Base-by-base conservation (phyloP, 2,113 vertebrate species). In the Mobula birostris region DNA sequence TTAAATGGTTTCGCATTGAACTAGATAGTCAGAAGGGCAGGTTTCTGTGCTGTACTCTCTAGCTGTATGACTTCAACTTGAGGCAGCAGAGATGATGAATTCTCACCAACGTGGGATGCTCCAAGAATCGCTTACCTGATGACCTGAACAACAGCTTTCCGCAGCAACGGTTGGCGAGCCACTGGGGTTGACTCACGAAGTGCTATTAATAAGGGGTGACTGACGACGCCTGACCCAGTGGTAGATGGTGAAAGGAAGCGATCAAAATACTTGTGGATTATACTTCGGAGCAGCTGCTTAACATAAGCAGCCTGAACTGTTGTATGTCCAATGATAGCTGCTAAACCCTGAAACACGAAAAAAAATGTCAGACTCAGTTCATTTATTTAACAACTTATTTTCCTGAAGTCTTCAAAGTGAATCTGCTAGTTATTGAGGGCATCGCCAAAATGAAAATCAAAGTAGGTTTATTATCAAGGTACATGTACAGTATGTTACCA, bases 121-220 rank as follows among this genome's bases (percentile, higher is more conserved):
- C 56, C 1, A 93, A 93, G 74, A 74, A 74, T 56, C 79, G 79
- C 94, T 95, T 96, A 98, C 97, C 95, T 96, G 95, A 97, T 92
- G 79, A 97, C 94, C 29, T 95, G 96, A 58, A 96, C 36, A 40
- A 96, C 95, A 17, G 94, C 96, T 92, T 96, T 97, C 79, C 95
- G 95, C 1, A 98, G 96, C 3, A 80, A 95, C 7, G 95, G 96
- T 94, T 96, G 95, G 9, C 94, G 95, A 29, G 95, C 76, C 36
- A 94, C 96, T 76, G 96, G 95, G 56, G 93, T 95, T 91, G 96
- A 96, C 92, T 97, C 97, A 85, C 97, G 97, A 0, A 98, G 94
- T 11, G 97, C 97, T 90, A 98, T 95, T 94, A 99, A 96, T 95
- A 99, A 95, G 0, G 99, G 99, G 95, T 99, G 98, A 94, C 98